Evolutionary conservation across 2,888 invertebrate species (phyloP).

Genomic region (Orgyia antiqua): DNA sequence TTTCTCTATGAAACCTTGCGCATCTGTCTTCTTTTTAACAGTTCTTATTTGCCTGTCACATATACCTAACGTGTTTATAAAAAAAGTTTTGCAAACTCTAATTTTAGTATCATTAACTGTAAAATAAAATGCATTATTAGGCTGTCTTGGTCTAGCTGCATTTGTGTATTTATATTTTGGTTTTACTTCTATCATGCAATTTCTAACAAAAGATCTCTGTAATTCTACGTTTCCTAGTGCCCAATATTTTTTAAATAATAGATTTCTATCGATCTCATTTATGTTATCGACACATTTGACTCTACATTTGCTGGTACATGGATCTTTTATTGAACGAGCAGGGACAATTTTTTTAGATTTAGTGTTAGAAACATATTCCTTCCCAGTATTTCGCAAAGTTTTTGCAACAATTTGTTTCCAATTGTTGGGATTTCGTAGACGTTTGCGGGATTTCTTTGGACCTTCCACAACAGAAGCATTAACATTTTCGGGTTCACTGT

Average conservation of each 20-base stretch:
- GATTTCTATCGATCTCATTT: conserved; percentile 6
- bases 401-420: conserved; percentile 14
- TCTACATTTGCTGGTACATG: conserved; percentile 7
- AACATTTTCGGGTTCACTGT: no score
- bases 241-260: conserved; percentile 13
- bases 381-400: conserved; percentile 10
- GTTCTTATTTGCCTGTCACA: conserved; percentile 8
- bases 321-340: conserved; percentile 3
- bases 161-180: conserved; percentile 15
- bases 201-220: conserved; percentile 12
- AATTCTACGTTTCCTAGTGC: conserved; percentile 8
- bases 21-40: conserved; percentile 7
- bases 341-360: conserved; percentile 6
- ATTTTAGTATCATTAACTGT: conserved; percentile 2
- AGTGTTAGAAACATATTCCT: conserved; percentile 3
- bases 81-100: conserved; percentile 3
- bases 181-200: conserved; percentile 12
- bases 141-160: conserved; percentile 11
- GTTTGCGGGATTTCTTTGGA: conserved; percentile 5
- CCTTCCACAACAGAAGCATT: not conserved
- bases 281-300: conserved; percentile 8
- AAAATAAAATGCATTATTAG: conserved; percentile 13
- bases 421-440: conserved; percentile 7
- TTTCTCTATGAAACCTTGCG: not conserved
- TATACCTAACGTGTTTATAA: conserved; percentile 11